Percentiles rank a stretch among this genome's conserved stretches.
These are phyloP conservation scores for Gavialis gangeticus DNA, from an alignment of 2,113 vertebrate species.

Conservation along the genomic window DNA sequence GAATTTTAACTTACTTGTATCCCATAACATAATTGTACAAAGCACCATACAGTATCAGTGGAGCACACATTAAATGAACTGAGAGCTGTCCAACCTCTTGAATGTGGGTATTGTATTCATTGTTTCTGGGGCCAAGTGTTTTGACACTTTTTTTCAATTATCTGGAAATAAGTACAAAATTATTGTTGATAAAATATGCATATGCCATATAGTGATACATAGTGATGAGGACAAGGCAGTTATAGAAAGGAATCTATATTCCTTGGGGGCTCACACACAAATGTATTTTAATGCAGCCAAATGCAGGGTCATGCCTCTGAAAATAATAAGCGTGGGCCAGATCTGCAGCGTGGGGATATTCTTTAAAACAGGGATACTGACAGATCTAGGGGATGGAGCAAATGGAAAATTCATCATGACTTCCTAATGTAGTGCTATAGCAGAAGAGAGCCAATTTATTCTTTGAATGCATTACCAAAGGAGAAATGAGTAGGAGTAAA, in stretches of 20 bases:
- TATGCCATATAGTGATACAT: background rate
- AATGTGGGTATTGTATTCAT: background rate
- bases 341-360: background rate
- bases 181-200: background rate
- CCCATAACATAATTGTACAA: background rate
- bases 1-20: background rate
- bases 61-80: background rate
- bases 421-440: background rate
- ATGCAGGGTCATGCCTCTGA: background rate
- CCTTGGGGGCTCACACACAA: background rate
- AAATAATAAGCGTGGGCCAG: background rate
- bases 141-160: background rate
- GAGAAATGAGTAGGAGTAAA: background rate
- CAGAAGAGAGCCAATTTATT: background rate
- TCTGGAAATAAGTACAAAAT: background rate
- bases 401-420: background rate
- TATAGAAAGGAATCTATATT: background rate
- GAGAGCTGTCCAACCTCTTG: background rate
- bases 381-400: background rate
- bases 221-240: background rate
- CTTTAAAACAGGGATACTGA: background rate
- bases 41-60: background rate
- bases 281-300: background rate
- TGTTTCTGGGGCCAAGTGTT: background rate
- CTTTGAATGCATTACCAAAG: background rate